Evolutionary conservation across 2,113 vertebrate species (phyloP), one percentile per base, ranked within the genome.

Genomic region (Tichodroma muraria): DNA sequence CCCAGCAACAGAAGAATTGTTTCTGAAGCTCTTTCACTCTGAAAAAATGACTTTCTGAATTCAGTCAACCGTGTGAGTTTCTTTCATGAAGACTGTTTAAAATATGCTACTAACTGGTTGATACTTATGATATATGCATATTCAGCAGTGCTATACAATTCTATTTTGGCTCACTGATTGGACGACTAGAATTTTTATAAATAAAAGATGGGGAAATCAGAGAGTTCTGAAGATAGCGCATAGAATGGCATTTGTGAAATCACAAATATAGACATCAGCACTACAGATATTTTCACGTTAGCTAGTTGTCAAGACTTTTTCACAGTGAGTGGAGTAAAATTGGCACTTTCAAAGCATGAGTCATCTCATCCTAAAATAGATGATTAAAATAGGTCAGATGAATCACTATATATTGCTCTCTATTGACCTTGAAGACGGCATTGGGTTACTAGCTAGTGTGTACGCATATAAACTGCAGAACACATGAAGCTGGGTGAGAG

Each of bases 301-400:
- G 85, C 80, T 93, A 77, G 71, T 92, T 96, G 95, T 96, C 92
- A 96, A 93, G 88, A 91, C 59, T 91, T 94, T 95, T 94, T 91
- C 90, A 93, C 88, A 94, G 78, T 72, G 66, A 95, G 85, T 88
- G 79, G 68, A 95, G 72, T 80, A 95, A 96, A 96, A 96, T 94
- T 88, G 94, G 94, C 85, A 95, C 90, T 96, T 96, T 92, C 15
- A 83, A 95, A 85, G 80, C 47, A 85, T 96, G 94, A 96, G 54
- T 96, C 95, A 96, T 90, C 79, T 94, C 76, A 85, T 88, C 90
- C 85, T 83, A 92, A 96, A 96, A 94, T 90, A 96, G 85, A 90
- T 88, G 45, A 95, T 95, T 93, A 96, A 96, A 96, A 96, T 96
- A 92, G 94, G 95, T 96, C 95, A 96, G 92, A 90, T 96, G 96